Conservation (phyloP, 37 sponge, comb jelly and placozoan species). For the Theonella swinhoei region DNA sequence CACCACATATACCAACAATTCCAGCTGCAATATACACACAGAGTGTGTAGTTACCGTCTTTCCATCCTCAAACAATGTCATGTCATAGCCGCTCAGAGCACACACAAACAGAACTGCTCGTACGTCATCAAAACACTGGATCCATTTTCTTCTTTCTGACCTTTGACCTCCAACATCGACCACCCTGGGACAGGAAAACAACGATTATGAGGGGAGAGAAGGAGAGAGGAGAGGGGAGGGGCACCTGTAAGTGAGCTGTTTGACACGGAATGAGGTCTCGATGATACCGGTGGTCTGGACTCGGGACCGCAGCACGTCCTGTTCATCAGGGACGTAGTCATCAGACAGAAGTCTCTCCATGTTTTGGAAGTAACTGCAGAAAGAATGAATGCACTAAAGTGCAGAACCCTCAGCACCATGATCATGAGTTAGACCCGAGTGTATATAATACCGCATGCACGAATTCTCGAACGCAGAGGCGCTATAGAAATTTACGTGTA, state of each 20-base stretch:
- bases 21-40: neutral
- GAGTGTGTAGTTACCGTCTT: conserved; percentile 78
- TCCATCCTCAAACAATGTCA: conserved; percentile 92
- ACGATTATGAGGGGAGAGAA: too few species aligned
- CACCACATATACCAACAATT: neutral
- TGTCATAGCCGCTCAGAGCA: conserved; percentile 97
- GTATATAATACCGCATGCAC: too few species aligned
- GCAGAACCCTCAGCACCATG: too few species aligned
- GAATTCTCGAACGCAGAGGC: too few species aligned
- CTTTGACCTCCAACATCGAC: conserved; percentile 98
- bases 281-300: conserved; percentile 96
- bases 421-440: too few species aligned
- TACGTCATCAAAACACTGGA: conserved; percentile 99
- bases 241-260: conserved; percentile 93
- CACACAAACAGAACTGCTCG: conserved; percentile 94
- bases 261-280: conserved; percentile 89
- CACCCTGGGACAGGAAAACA: conserved; percentile 56
- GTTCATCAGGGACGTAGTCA: conserved; percentile 79
- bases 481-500: too few species aligned
- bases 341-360: conserved; percentile 80
- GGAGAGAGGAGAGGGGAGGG: too few species aligned
- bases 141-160: conserved; percentile 98
- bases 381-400: too few species aligned
- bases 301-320: conserved; percentile 92
- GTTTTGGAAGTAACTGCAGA: conserved; percentile 82